Evolutionary conservation across 2,888 invertebrate species (phyloP), one percentile per base, ranked within the genome.

Genomic region (Campoletis raptor): DNA sequence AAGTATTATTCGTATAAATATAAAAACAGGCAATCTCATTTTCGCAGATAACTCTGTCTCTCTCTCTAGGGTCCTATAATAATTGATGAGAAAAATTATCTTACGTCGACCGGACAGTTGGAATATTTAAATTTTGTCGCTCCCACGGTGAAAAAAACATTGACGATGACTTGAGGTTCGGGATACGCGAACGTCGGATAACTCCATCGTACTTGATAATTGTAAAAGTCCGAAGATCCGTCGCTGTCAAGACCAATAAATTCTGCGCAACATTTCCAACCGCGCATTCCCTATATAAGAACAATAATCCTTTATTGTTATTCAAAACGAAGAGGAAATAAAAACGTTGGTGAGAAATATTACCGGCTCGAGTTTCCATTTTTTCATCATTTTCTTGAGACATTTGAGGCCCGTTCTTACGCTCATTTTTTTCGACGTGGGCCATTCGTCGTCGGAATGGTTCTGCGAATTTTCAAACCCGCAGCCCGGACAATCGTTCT

Each of bases 121-220:
- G 82, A 10, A 21, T 85, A 87, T 9, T 84, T 85, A 10, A 64
- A 30, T n/a, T 36, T 57, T 8, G 81, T 88, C n/a, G 88, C 92
- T 87, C 93, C 94, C 6, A 95, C 90, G 2, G 91, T 93, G 86
- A 95, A 95, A 85, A 92, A 94, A 61, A 95, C 92, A 81, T 93
- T 94, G n/a, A 94, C 95, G 21, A 94, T 95, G 0, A 94, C 94
- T 90, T 94, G 94, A 7, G 95, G 94, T 81, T 95, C 94, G 0
- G 95, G 95, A 90, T 94, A 95, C 24, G 90, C 89, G 18, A 90
- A 88, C 7, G 94, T 94, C 18, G 95, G 95, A 48, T 95, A 91
- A 87, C 95, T 94, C 93, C 94, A 95, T 69, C 92, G 91, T 12
- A 92, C 94, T 92, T 94, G 88, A 78, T 93, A 94, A 15, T 82